Evolutionary conservation across 30 jellyfish, hydroid and myxozoan genomes (phyloP), one percentile per base, ranked within the genome.

Genomic region (Aurelia coerulea): DNA sequence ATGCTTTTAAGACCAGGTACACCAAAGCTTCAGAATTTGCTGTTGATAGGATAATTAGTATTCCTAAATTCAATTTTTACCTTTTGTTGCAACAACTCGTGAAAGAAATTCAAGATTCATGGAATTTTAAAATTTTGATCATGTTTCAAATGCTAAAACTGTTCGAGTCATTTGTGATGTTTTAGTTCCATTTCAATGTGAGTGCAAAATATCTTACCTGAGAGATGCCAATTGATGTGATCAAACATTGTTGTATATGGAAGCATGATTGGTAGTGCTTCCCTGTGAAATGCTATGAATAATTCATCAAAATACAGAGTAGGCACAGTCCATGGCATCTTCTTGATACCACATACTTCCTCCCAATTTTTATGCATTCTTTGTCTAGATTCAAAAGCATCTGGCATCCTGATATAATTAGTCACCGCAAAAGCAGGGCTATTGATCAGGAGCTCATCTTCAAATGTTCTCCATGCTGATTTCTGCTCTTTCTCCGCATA

Each of bases 391-490:
- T 79, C 81, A 53, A 79, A 62, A 9, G 87, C 92, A 49, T 50
- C 74, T 1, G 67, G 83, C 23, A 59, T 62, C 13, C 95, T 54
- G 51, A 60, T 41, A 23, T 37, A 70, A 60, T 88, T 88, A 12
- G 91, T 60, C 16, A 69, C 82, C 10, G 96, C 87, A 62, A 88
- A 66, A 4, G 96, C 96, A 1, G 96, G 96, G 68, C 96, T 88
- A 3, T 88, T 23, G 0, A 60, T 79, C 19, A 88, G 12, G 0
- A 88, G 73, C 41, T 88, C 91, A 29, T 78, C 91, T 46, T 88
- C 96, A 56, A 69, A 88, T 3, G 17, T 76, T 33, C 96, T 65
- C 91, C 91, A 88, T 17, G 96, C 90, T 35, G 90, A 62, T 68
- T 70, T 78, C 13, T 73, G 79, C 62, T 85, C 64, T 39, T 56